Conservation (phyloP, 2,888 invertebrate genomes). For the Hirtodrosophila trivittata region DNA sequence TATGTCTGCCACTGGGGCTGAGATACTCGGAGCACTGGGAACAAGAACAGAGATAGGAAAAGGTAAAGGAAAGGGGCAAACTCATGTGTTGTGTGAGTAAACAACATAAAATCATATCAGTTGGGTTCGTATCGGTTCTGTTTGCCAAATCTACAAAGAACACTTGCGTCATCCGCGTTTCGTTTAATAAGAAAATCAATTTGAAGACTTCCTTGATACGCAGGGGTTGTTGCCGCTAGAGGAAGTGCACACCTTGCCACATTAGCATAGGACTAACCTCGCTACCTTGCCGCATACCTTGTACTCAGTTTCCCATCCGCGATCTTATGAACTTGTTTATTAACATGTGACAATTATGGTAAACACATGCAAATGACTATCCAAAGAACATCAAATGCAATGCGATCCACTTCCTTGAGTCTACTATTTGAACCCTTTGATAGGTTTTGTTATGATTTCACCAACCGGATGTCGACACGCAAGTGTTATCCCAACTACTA, state of each 20-base stretch:
- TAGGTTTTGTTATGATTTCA: conserved; percentile 37
- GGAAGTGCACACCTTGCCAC: conserved; percentile 73
- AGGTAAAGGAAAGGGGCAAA: background rate
- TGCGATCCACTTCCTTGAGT: conserved; percentile 50
- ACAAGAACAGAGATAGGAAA: background rate
- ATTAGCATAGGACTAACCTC: conserved; percentile 73
- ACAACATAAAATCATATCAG: conserved; percentile 58
- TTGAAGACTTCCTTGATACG: conserved; percentile 8
- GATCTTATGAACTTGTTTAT: conserved; percentile 62
- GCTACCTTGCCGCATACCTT: conserved; percentile 11
- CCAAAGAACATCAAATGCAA: conserved; percentile 39
- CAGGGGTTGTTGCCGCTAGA: conserved; percentile 52
- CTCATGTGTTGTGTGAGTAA: conserved; percentile 45
- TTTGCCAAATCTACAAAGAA: conserved; percentile 47
- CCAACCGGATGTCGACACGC: conserved; percentile 54
- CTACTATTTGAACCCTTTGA: conserved; percentile 31
- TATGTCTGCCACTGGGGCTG: conserved; percentile 53
- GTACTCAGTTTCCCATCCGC: conserved; percentile 44
- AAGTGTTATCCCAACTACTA: conserved; percentile 48
- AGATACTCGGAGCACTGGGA: too few relatives aligned
- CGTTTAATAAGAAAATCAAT: conserved; percentile 32
- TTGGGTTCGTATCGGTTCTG: conserved; percentile 13
- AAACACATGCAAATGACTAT: conserved; percentile 54
- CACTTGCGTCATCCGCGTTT: conserved; percentile 69
- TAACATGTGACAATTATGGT: conserved; percentile 75